Evolutionary conservation across 2,888 invertebrate species (phyloP).

Genomic region (Bugulina stolonifera): DNA sequence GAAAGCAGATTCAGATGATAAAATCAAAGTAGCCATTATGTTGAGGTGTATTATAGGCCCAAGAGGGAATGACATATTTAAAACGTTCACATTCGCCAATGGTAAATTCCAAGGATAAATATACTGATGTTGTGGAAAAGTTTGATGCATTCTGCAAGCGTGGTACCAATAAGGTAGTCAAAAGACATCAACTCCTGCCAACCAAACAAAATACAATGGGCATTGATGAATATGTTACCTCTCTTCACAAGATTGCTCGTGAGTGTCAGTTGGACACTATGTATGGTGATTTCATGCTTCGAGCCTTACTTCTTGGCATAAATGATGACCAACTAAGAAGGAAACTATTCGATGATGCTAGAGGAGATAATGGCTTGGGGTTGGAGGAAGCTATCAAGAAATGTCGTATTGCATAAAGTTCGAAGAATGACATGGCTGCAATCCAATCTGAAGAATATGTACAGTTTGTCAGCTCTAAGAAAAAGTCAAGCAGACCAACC

Average conservation of each 20-base stretch:
- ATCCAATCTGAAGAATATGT: neutral
- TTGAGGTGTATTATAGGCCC: neutral
- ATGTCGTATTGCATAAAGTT: neutral
- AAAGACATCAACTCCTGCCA: conserved; percentile 13
- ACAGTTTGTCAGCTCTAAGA: no score
- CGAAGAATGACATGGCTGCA: neutral
- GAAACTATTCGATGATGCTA: conserved; percentile 11
- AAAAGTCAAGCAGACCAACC: no score
- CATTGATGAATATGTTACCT: conserved; percentile 1
- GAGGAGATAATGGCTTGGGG: neutral
- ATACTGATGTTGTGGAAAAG: neutral
- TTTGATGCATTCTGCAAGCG: neutral
- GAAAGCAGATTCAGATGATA: neutral
- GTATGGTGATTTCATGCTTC: conserved; percentile 3
- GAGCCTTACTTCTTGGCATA: neutral
- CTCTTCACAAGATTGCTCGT: conserved; percentile 8
- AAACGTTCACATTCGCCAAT: conserved; percentile 8
- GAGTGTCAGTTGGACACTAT: conserved; percentile 2
- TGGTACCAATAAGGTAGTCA: neutral
- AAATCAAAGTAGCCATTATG: neutral
- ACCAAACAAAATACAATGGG: neutral
- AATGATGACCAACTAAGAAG: neutral
- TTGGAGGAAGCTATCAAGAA: conserved; percentile 19
- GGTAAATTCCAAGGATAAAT: conserved; percentile 21
- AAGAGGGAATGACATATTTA: conserved; percentile 2